These are phyloP conservation scores for Falcunculus frontatus DNA, from an alignment of 2,113 vertebrate species.

Conservation along the genomic window DNA sequence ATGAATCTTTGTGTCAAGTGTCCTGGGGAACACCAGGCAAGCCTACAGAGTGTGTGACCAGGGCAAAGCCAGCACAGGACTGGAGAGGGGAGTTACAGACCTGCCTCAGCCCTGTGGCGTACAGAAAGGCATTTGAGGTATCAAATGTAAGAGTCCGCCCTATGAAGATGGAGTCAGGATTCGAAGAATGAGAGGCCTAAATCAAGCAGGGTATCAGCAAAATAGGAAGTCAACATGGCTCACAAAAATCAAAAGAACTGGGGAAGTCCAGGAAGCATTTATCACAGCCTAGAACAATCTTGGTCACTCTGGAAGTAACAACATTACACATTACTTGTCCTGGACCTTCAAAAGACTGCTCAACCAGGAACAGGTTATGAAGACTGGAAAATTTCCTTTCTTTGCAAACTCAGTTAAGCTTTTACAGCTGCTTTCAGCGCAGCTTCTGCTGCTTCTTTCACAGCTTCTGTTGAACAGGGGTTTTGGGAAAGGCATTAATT, in stretches of 20 bases:
- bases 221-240: background rate
- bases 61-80: background rate
- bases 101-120: background rate
- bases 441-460: background rate
- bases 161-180: background rate
- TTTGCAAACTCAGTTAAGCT: background rate
- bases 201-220: background rate
- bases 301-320: background rate
- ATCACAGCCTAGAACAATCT: background rate
- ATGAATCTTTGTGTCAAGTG: background rate
- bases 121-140: background rate
- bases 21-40: background rate
- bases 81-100: background rate
- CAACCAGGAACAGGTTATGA: background rate
- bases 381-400: background rate
- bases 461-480: background rate
- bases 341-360: background rate
- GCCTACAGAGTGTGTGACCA: fast-evolving
- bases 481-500: background rate
- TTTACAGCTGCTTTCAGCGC: background rate
- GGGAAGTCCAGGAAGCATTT: background rate
- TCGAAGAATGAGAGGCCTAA: background rate
- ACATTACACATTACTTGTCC: background rate
- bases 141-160: fast-evolving
- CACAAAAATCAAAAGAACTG: background rate